A percentile compares a stretch with the other conserved stretches of the same genome.
phyloP scores from a whole-genome alignment of 2,113 vertebrate genomes.

The Paraplagusia blochii region DNA sequence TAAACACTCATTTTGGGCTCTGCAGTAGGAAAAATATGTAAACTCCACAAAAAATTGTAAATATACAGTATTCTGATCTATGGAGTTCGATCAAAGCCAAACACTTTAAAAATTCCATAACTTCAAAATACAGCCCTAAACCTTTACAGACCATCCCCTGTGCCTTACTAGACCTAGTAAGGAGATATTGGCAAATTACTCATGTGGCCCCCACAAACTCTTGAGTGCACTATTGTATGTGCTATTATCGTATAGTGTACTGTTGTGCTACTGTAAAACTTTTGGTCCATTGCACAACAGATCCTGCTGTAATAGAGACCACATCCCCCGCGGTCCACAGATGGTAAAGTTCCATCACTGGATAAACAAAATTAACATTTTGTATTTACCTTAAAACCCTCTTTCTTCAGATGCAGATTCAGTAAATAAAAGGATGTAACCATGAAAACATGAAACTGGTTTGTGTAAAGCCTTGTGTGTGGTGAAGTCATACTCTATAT shows the following conservation, averaged over 20 bases:
- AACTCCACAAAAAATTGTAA: too few relatives aligned
- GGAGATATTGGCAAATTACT: too few relatives aligned
- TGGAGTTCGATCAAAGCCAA: too few relatives aligned
- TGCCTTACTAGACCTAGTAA: too few relatives aligned
- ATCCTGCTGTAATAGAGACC: constrained; percentile 25
- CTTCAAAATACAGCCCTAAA: too few relatives aligned
- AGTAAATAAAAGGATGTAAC: constrained; percentile 35
- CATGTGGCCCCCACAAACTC: too few relatives aligned
- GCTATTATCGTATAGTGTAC: constrained; percentile 15
- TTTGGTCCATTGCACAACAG: constrained; percentile 9
- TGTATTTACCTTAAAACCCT: constrained; percentile 35
- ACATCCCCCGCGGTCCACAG: constrained; percentile 25
- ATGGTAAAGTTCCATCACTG: background rate
- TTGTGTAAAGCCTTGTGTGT: constrained; percentile 24
- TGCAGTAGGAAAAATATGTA: too few relatives aligned
- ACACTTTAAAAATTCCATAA: too few relatives aligned
- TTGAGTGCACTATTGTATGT: too few relatives aligned
- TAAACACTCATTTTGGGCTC: too few relatives aligned
- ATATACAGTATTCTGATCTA: too few relatives aligned
- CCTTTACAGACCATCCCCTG: too few relatives aligned
- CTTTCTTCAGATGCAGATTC: constrained; percentile 36
- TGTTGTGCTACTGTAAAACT: constrained; percentile 5
- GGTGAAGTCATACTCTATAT: constrained; percentile 15
- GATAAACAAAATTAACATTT: constrained; percentile 26
- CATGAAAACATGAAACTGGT: constrained; percentile 23